These are phyloP conservation scores for Drosophila prostipennis DNA, from an alignment of 2,888 invertebrate genomes.

Conservation along the genomic window DNA sequence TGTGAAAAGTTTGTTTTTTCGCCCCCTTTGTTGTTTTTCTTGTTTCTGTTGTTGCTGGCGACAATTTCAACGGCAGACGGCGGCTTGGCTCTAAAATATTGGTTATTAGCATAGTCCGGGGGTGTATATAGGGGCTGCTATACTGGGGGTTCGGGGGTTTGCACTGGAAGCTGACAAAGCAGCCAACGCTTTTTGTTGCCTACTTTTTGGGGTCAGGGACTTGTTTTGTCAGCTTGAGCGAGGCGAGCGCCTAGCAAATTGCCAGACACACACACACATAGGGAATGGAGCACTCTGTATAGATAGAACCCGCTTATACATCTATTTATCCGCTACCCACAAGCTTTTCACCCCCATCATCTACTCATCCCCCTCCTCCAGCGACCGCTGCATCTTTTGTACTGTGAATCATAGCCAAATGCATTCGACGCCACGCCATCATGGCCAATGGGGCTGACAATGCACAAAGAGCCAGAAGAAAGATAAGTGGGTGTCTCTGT, in stretches of 20 bases:
- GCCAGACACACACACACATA: slow-evolving; percentile 40
- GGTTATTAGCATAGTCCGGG: slow-evolving; percentile 66
- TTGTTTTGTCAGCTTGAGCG: slow-evolving; percentile 63
- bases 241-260: slow-evolving; percentile 39
- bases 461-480: slow-evolving; percentile 42
- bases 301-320: slow-evolving; percentile 49
- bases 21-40: slow-evolving; percentile 13
- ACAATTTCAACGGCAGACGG: slow-evolving; percentile 58
- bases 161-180: slow-evolving; percentile 62
- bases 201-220: slow-evolving; percentile 79
- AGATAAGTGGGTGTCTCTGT: slow-evolving; percentile 51
- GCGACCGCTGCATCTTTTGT: slow-evolving; percentile 65
- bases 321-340: slow-evolving; percentile 64
- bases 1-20: slow-evolving; percentile 28
- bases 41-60: slow-evolving; percentile 39
- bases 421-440: slow-evolving; percentile 51
- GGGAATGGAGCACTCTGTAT: slow-evolving; percentile 16
- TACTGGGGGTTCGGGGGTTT: neutral
- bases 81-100: slow-evolving; percentile 65
- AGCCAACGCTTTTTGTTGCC: slow-evolving; percentile 67
- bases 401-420: slow-evolving; percentile 72
- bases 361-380: slow-evolving; percentile 18
- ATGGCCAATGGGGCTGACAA: slow-evolving; percentile 56
- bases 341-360: slow-evolving; percentile 36
- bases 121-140: neutral